A percentile compares a stretch with the other conserved stretches of the same genome.
phyloP scores from a whole-genome alignment of 2,113 vertebrate genomes.

The Podilymbus podiceps region DNA sequence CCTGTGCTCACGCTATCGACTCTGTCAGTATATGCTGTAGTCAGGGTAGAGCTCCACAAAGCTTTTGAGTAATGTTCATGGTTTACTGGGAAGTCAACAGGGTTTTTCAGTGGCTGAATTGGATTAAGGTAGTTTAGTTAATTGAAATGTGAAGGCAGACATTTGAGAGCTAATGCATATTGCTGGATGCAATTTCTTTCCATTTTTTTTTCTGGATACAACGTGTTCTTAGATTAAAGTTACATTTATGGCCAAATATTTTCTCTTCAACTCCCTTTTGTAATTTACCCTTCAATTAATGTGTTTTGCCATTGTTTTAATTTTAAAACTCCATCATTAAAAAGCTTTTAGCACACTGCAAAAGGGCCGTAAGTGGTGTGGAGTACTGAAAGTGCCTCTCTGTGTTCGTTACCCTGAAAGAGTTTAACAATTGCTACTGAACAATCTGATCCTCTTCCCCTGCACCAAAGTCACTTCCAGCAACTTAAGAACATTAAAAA shows the following conservation, averaged over 20 bases:
- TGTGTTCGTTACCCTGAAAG: not conserved
- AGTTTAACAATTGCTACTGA: not conserved
- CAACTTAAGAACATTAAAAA: not conserved
- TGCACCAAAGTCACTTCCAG: not conserved
- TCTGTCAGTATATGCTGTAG: not conserved
- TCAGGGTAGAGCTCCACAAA: not conserved
- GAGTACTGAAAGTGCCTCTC: not conserved
- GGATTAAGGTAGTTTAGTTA: not conserved
- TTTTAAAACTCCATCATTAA: conserved; percentile 1
- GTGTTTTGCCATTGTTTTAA: conserved; percentile 47
- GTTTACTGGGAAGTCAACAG: not conserved
- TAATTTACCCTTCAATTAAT: conserved; percentile 32
- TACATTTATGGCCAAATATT: not conserved
- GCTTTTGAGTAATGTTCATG: not conserved
- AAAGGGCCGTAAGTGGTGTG: not conserved
- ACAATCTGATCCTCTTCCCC: not conserved
- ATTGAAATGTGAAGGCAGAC: conserved; percentile 1
- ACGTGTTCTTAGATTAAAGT: not conserved
- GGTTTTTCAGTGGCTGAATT: not conserved
- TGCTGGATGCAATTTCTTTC: not conserved
- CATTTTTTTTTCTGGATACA: not conserved
- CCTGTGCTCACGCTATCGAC: rapidly evolving
- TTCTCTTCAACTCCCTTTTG: conserved; percentile 3
- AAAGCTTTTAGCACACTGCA: not conserved
- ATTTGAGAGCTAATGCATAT: not conserved